Percentiles rank a stretch among this genome's conserved stretches.
These are phyloP conservation scores for Graphium colonna DNA, from an alignment of 2,888 invertebrate genomes.

Conservation along the genomic window DNA sequence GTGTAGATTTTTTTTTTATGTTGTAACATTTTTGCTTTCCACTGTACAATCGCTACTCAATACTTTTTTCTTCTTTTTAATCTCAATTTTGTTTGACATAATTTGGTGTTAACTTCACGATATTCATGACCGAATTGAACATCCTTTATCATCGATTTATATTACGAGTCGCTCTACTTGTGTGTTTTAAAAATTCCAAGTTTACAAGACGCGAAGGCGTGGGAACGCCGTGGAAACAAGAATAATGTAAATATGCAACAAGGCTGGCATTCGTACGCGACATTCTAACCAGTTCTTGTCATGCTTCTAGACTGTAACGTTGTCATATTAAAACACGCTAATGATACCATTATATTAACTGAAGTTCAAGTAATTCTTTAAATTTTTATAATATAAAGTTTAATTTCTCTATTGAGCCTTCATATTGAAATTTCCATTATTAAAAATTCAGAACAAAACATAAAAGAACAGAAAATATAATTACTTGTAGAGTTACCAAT, in stretches of 20 bases:
- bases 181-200: background rate
- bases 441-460: background rate
- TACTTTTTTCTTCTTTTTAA: background rate
- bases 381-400: no score
- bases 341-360: no score
- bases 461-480: no score
- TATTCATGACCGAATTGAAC: no score
- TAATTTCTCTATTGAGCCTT: no score
- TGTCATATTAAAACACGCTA: conserved; percentile 6
- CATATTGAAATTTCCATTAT: no score
- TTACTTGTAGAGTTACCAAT: no score
- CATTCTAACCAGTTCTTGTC: conserved; percentile 3
- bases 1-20: background rate
- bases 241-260: conserved; percentile 1
- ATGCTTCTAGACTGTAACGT: conserved; percentile 10
- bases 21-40: conserved; percentile 1
- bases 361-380: no score
- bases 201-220: background rate
- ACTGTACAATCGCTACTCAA: conserved; percentile 1
- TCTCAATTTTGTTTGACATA: background rate
- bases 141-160: no score
- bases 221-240: background rate
- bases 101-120: background rate
- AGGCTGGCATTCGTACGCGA: conserved; percentile 5
- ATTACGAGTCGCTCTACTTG: background rate